phyloP scores from a whole-genome alignment of 35 echinoderm and acorn worm species.

The Ophioderma brevispina region DNA sequence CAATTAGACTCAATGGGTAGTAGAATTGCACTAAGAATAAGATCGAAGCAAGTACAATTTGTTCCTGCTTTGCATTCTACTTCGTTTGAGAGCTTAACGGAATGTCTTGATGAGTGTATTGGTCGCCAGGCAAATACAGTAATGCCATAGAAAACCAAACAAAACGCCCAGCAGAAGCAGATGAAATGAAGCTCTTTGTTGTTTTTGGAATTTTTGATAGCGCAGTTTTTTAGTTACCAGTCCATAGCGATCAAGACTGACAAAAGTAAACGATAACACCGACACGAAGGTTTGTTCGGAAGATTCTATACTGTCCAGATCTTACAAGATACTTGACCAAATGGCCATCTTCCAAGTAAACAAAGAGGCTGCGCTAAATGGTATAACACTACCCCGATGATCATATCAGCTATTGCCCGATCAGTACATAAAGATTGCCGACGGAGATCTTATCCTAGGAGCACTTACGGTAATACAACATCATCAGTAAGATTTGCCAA shows the following conservation, averaged over 20 bases:
- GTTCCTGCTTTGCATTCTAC: constrained; percentile 35
- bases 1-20: constrained; percentile 40
- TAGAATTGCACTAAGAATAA: constrained; percentile 53
- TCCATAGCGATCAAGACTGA: constrained; percentile 79
- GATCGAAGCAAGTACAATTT: constrained; percentile 20
- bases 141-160: constrained; percentile 28
- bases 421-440: constrained; percentile 43
- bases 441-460: constrained; percentile 28
- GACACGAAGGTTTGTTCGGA: constrained; percentile 43
- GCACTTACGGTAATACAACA: constrained; percentile 43
- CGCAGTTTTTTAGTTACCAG: constrained; percentile 58
- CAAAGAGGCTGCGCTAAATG: constrained; percentile 30
- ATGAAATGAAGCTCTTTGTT: constrained; percentile 12
- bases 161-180: constrained; percentile 41
- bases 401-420: constrained; percentile 50
- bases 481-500: constrained; percentile 70
- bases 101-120: background rate
- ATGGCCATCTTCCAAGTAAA: constrained; percentile 39
- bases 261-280: constrained; percentile 43
- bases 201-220: constrained; percentile 51
- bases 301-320: constrained; percentile 51
- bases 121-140: constrained; percentile 21
- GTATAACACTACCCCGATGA: constrained; percentile 42
- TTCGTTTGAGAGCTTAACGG: constrained; percentile 15
- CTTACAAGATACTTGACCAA: constrained; percentile 53